These are phyloP conservation scores for Dynastes tityus DNA, from an alignment of 2,888 invertebrate species.

Conservation along the genomic window DNA sequence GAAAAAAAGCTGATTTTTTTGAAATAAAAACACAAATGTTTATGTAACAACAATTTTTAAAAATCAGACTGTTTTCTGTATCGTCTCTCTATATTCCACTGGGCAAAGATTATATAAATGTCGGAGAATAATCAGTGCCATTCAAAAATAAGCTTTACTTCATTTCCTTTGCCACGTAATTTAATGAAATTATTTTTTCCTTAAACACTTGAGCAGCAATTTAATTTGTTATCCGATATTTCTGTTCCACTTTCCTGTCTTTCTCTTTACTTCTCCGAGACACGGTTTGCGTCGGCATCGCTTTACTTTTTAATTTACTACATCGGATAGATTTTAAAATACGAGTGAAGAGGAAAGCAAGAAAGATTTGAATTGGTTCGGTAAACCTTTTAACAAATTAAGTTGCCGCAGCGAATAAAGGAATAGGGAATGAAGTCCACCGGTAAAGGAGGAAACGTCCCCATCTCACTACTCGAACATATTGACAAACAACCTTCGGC, in stretches of 20 bases:
- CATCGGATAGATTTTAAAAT: slow-evolving; percentile 36
- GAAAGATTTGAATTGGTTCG: slow-evolving; percentile 39
- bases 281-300: not conserved
- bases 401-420: slow-evolving; percentile 16
- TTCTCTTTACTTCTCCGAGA: slow-evolving; percentile 3
- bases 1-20: too few relatives aligned
- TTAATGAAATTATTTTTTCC: slow-evolving; percentile 30
- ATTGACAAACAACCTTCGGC: slow-evolving; percentile 2
- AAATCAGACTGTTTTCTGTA: too few relatives aligned
- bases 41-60: too few relatives aligned
- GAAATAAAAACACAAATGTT: too few relatives aligned
- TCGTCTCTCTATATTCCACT: too few relatives aligned
- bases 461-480: not conserved
- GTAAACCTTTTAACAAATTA: slow-evolving; percentile 44
- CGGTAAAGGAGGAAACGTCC: not conserved
- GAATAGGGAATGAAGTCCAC: not conserved
- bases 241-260: slow-evolving; percentile 2
- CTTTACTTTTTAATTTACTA: slow-evolving; percentile 40
- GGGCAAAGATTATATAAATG: too few relatives aligned
- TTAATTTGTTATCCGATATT: slow-evolving; percentile 39
- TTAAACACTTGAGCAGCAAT: slow-evolving; percentile 35
- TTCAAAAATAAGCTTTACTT: not conserved
- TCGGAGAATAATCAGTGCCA: too few relatives aligned
- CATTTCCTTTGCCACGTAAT: not conserved
- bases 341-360: slow-evolving; percentile 6